Base-by-base conservation (phyloP, 1,140 invertebrate species). In the Bactericera cockerelli region DNA sequence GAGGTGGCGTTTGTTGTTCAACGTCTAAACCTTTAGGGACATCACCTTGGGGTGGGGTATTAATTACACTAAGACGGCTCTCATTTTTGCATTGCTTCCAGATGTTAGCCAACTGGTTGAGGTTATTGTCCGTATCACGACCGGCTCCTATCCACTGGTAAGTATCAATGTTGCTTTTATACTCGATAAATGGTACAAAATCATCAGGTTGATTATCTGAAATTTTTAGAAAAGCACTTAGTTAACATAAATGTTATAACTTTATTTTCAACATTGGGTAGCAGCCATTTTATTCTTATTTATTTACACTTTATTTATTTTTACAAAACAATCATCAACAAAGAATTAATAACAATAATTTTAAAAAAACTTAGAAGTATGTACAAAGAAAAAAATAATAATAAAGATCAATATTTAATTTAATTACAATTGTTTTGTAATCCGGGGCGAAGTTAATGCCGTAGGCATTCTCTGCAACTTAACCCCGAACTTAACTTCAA, bases 71-170 rank as follows among this genome's bases (percentile, higher is more conserved):
- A 10, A 54, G 11, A 25, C 14, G 24, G 53, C n/a, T 31, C 16
- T 28, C 39, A 55, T 60, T 21, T 16, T 55, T 55, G 59, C 19
- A 33, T 21, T 39, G 84, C 87, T 1, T 16, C 54, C 39, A 57
- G 3, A 33, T n/a, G 36, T 42, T 4, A 16, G 19, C 26, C 25
- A 39, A 21, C 22, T 39, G 25, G 24, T 14, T 26, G 39, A 97
- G 72, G 28, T 88, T 78, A 11, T 81, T 78, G 74, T 96, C 92
- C 1, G 86, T 85, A 69, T 96, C 93, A 26, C 92, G 76, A 0
- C 92, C 91, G n/a, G 88, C 88, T 1, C 91, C 93, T 58, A 95
- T 96, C 93, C 93, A 96, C 64, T 93, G 88, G 72, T 93, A 96
- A 58, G 82, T 77, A 68, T 81, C 71, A 59, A 78, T 62, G 60